These are phyloP conservation scores for Halyomorpha halys DNA, from an alignment of 1,140 invertebrate genomes.

Conservation along the genomic window DNA sequence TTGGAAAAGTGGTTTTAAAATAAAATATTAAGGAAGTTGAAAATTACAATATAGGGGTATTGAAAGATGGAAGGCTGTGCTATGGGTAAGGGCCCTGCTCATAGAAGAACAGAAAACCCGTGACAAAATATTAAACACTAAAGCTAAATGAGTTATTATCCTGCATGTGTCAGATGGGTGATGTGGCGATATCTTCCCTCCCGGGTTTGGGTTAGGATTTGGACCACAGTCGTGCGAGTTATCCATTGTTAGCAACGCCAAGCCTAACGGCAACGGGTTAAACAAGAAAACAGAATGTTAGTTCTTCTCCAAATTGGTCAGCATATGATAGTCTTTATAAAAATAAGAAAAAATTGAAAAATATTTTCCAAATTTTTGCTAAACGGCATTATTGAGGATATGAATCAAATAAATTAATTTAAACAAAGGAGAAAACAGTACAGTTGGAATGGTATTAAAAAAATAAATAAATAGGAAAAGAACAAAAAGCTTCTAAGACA, in stretches of 20 bases:
- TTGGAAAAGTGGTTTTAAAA: neutral
- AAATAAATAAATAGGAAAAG: too few species aligned
- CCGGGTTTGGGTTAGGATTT: constrained; percentile 22
- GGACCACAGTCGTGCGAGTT: constrained; percentile 25
- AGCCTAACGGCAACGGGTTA: constrained; percentile 21
- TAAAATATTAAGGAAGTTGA: constrained; percentile 7
- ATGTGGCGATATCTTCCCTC: constrained; percentile 24
- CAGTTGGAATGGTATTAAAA: too few species aligned
- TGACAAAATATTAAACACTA: constrained; percentile 18
- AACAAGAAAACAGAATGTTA: constrained; percentile 26
- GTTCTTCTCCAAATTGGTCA: constrained; percentile 20
- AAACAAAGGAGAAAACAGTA: neutral
- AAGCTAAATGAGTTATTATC: constrained; percentile 18
- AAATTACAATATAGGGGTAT: constrained; percentile 11
- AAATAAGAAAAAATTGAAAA: neutral
- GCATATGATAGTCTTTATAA: constrained; percentile 5
- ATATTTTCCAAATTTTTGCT: constrained; percentile 20
- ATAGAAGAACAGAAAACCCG: neutral
- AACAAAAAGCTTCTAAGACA: too few species aligned
- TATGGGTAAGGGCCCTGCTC: neutral
- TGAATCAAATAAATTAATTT: constrained; percentile 2
- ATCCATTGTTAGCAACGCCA: constrained; percentile 25
- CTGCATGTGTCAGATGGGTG: constrained; percentile 20
- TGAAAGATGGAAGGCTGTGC: constrained; percentile 14
- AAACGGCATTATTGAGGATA: constrained; percentile 4